phyloP scores from a whole-genome alignment of 35 echinoderm and acorn worm genomes.

The Heliocidaris tuberculata region DNA sequence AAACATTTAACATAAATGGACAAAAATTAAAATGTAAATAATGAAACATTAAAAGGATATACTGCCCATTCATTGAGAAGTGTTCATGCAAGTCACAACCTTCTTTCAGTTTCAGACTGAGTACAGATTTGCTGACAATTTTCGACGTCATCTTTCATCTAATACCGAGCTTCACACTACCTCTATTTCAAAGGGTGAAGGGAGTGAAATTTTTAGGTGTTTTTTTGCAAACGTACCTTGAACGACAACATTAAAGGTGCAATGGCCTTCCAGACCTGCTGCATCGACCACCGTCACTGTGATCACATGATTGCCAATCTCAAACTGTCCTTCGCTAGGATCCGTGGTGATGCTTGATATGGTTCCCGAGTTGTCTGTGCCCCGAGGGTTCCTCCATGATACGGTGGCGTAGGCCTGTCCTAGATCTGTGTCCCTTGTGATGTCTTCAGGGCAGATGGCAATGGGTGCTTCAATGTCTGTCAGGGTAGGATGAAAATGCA shows the following conservation, averaged over 20 bases:
- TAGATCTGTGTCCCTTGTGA: background rate
- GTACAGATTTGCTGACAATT: too few relatives aligned
- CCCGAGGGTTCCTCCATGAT: background rate
- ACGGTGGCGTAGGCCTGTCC: slow-evolving; percentile 26
- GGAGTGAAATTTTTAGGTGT: too few relatives aligned
- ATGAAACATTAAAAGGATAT: too few relatives aligned
- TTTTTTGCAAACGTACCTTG: background rate
- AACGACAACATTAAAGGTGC: background rate
- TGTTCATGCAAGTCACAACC: too few relatives aligned
- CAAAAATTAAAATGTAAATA: too few relatives aligned
- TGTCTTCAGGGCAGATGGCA: slow-evolving; percentile 20
- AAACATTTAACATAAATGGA: too few relatives aligned
- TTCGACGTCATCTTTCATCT: too few relatives aligned
- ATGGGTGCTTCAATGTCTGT: slow-evolving; percentile 6
- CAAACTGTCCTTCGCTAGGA: background rate
- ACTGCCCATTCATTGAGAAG: too few relatives aligned
- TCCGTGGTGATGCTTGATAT: background rate
- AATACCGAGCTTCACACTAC: too few relatives aligned
- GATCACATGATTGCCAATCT: slow-evolving; percentile 34
- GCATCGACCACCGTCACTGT: slow-evolving; percentile 20
- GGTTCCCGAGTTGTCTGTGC: slow-evolving; percentile 38
- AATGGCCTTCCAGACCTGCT: slow-evolving; percentile 33
- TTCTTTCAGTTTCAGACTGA: too few relatives aligned
- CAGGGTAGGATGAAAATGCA: background rate
- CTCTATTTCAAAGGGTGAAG: too few relatives aligned